A percentile compares a stretch with the other conserved stretches of the same genome.
Evolutionary conservation across 2,113 vertebrate species (phyloP).

Genomic region (Xerus inauris): DNA sequence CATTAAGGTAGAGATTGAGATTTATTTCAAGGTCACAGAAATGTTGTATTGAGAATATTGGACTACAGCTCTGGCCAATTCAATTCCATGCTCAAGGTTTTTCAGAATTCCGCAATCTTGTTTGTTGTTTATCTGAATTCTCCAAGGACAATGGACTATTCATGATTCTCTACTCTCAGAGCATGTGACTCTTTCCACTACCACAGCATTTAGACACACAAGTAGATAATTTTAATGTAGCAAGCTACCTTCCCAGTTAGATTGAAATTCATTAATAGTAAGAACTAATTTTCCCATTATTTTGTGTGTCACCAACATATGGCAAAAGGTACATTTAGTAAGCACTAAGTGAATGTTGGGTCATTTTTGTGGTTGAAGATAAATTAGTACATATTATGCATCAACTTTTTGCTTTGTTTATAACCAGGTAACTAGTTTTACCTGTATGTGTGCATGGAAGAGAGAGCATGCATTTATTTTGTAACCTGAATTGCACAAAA

Average conservation of each 20-base stretch:
- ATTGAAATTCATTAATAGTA: background rate
- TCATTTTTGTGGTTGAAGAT: background rate
- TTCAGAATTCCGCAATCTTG: background rate
- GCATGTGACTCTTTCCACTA: background rate
- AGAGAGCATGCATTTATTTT: background rate
- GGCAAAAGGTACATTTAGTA: background rate
- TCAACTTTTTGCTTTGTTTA: background rate
- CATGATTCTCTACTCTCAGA: background rate
- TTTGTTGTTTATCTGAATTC: background rate
- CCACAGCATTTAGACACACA: background rate
- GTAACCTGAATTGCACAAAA: background rate
- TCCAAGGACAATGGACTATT: rapidly evolving
- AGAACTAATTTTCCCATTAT: background rate
- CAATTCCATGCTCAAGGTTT: background rate
- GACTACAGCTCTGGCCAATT: background rate
- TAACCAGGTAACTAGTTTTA: background rate
- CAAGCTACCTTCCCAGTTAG: background rate
- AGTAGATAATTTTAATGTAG: background rate
- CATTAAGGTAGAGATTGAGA: background rate
- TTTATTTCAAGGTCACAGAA: background rate
- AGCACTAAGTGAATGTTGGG: background rate
- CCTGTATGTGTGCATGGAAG: background rate
- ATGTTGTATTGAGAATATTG: background rate
- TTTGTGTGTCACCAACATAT: background rate
- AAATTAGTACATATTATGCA: background rate